These are phyloP conservation scores for Hylomyscus alleni DNA, from an alignment of 2,797 vertebrate genomes.

Conservation along the genomic window DNA sequence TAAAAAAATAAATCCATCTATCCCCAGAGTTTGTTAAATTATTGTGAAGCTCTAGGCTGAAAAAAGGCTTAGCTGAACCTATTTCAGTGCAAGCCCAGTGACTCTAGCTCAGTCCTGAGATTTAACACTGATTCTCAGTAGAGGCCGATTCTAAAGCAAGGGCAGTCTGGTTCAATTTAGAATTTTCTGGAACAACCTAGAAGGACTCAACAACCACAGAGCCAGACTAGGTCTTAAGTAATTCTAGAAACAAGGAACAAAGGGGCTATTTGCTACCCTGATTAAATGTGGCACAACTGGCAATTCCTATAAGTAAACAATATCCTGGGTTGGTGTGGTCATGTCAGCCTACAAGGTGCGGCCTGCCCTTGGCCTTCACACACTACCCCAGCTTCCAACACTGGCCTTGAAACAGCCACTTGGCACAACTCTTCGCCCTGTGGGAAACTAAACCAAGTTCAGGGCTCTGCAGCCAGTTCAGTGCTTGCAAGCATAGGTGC, in stretches of 20 bases:
- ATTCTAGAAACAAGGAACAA: constrained; percentile 57
- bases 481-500: neutral
- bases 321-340: neutral
- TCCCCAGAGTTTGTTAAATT: neutral
- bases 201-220: constrained; percentile 48
- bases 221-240: neutral
- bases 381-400: neutral
- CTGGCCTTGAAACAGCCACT: neutral
- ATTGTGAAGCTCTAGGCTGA: constrained; percentile 2
- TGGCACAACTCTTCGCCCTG: neutral
- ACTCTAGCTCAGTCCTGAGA: constrained; percentile 47
- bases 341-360: neutral
- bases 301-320: no score
- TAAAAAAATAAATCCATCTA: neutral
- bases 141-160: constrained; percentile 49
- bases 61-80: constrained; percentile 3
- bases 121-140: constrained; percentile 15
- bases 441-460: neutral
- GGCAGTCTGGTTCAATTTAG: constrained; percentile 21
- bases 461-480: neutral
- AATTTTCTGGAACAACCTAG: constrained; percentile 7
- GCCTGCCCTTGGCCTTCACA: neutral
- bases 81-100: neutral
- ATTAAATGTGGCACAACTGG: neutral
- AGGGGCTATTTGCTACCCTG: constrained; percentile 49